phyloP scores from a whole-genome alignment of 2,888 invertebrate species.

The Drosophila subquinaria region DNA sequence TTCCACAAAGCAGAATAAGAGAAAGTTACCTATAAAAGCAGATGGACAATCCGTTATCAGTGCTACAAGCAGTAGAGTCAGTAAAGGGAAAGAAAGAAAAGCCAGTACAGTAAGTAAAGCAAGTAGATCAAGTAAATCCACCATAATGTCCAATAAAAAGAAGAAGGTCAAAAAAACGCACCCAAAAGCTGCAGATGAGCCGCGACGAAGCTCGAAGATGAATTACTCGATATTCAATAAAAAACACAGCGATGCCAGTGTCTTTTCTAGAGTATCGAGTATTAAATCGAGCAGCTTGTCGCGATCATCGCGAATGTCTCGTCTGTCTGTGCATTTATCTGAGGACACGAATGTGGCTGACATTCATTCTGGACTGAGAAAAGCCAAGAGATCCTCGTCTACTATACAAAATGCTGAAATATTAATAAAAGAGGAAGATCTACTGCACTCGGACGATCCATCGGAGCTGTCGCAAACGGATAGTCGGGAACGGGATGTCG shows the following conservation, averaged over 20 bases:
- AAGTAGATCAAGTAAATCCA: not conserved
- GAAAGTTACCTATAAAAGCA: not conserved
- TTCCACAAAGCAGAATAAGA: not conserved
- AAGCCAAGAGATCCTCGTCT: not conserved
- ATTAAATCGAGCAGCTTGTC: not conserved
- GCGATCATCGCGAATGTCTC: not conserved
- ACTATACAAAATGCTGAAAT: not conserved
- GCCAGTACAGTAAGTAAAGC: not conserved
- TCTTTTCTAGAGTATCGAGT: not conserved
- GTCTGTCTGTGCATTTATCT: not conserved
- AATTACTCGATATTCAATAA: not conserved
- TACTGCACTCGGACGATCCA: not conserved
- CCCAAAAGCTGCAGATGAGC: not conserved
- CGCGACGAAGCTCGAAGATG: not conserved
- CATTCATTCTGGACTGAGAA: not conserved
- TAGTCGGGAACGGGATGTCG: fast-evolving
- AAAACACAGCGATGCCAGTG: not conserved
- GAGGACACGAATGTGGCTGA: not conserved
- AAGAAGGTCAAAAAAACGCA: not conserved
- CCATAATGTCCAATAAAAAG: not conserved
- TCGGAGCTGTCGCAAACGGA: not conserved
- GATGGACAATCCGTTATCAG: not conserved
- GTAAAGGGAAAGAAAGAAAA: not conserved
- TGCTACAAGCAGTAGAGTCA: not conserved
- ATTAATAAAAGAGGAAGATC: not conserved